Base-by-base conservation (phyloP, 2,113 vertebrate genomes). In the Calidris pygmaea region DNA sequence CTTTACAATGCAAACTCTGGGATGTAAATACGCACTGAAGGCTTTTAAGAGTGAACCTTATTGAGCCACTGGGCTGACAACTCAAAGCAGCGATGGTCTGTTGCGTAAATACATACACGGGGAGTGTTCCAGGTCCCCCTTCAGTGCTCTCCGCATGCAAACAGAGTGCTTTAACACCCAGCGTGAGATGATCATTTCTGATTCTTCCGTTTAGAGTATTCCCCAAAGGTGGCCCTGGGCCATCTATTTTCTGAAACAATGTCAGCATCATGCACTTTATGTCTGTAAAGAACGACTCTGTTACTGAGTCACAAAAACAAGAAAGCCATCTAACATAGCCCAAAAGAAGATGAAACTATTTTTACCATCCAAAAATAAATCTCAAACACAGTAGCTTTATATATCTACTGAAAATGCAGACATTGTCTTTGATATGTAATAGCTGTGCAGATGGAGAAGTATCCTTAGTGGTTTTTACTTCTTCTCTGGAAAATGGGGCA, bases 381-480 rank as follows among this genome's bases (percentile, higher is more conserved):
- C 63, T 92, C 86, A 77, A 80, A 63, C 68, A 66, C 43, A 50
- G 68, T 39, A 58, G 45, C 21, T 92, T 90, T 80, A 43, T 60
- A 84, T 93, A 94, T 95, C 82, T 87, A 92, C 93, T 90, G 96
- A 93, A 97, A 98, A 97, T 29, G 48, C 87, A 96, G 88, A 66
- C 75, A 59, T 43, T 66, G 79, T 72, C 91, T 97, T 96, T 90
- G 87, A 94, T 97, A 73, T 47, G 81, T 80, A 97, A 95, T 90
- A 80, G 90, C 88, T 91, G 87, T 59, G 94, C 94, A 98, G 98
- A 97, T 91, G 97, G 83, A 95, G 85, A 87, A 91, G 74, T 84
- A 67, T 94, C 95, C 96, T 93, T 72, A 86, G 95, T 66, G 82
- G 41, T 55, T 96, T 92, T 93, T 77, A 82, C 87, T 55, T 91